Evolutionary conservation across 2,888 invertebrate genomes (phyloP), one percentile per base, ranked within the genome.

Genomic region (Saturnia pavonia): DNA sequence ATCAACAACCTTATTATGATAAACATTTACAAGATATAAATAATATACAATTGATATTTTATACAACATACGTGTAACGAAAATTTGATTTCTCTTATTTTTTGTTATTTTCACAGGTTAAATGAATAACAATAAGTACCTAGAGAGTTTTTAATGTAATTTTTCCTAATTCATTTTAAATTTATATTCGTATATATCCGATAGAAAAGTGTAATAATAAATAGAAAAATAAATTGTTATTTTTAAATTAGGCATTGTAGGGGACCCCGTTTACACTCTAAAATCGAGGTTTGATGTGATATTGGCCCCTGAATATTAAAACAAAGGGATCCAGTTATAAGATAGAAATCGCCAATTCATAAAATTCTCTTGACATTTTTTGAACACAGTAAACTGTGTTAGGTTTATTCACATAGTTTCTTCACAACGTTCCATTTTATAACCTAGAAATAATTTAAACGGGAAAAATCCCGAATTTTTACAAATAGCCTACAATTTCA

Each of bases 61-160:
- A 86, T 88, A 89, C 89, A 91, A 89, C 85, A 85, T 88, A 86
- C 81, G 87, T 86, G 74, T 77, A 71, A 77, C 84, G 85, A 86
- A 86, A 85, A 82, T 81, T 48, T 48, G 11, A 48, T 48, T 48
- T 48, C 16, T 19, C 9, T 43, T 43, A 12, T 11, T 3, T 19
- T 48, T 22, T 54, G 4, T 7, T 57, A 14, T 60, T 14, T 74
- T 78, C 81, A 79, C 83, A 81, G 82, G 87, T 85, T 85, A 88
- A 89, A 89, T 85, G 74, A 84, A 83, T 88, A 88, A 91, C 87
- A 87, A 89, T 91, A 91, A 91, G 90, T 90, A 90, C 88, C 85
- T 87, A 88, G 80, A 85, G 79, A 83, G 80, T 85, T 85, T 82
- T 81, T 81, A 80, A 78, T 77, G 66, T 42, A 73, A 74, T 73